Percentiles rank a stretch among this genome's conserved stretches.
Conservation (phyloP, 2,113 vertebrate genomes). For the Chloropsis cyanopogon region DNA sequence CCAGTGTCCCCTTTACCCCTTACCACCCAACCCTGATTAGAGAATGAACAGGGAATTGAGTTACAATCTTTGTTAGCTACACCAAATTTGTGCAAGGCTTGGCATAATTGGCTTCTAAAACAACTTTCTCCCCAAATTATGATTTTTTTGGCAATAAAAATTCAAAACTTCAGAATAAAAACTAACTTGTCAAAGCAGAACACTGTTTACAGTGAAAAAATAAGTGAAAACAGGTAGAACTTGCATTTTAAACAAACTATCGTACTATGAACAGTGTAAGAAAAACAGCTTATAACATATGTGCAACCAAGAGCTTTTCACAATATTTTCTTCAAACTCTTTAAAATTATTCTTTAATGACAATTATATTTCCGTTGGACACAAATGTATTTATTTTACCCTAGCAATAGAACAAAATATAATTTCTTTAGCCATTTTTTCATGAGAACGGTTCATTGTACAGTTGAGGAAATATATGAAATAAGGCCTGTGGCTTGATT, state of each 20-base stretch:
- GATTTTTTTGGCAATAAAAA: slow-evolving; percentile 77
- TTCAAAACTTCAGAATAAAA: slow-evolving; percentile 71
- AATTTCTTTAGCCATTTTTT: slow-evolving; percentile 96
- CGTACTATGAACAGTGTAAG: slow-evolving; percentile 83
- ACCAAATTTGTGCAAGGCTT: slow-evolving; percentile 78
- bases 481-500: slow-evolving; percentile 99
- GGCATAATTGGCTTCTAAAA: slow-evolving; percentile 73
- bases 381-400: slow-evolving; percentile 92
- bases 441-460: slow-evolving; percentile 95
- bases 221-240: slow-evolving; percentile 80
- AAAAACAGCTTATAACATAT: slow-evolving; percentile 86
- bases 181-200: slow-evolving; percentile 75
- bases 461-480: slow-evolving; percentile 95
- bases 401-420: slow-evolving; percentile 99
- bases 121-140: slow-evolving; percentile 50
- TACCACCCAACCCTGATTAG: slow-evolving; percentile 68
- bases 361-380: slow-evolving; percentile 90
- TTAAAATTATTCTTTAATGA: slow-evolving; percentile 91
- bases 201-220: slow-evolving; percentile 82
- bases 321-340: slow-evolving; percentile 89
- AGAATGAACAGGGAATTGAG: slow-evolving; percentile 76
- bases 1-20: slow-evolving; percentile 63
- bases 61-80: slow-evolving; percentile 68
- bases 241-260: slow-evolving; percentile 79
- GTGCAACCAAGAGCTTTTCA: slow-evolving; percentile 91